Conservation (phyloP, 2,797 vertebrate genomes). For the Acipenser ruthenus region DNA sequence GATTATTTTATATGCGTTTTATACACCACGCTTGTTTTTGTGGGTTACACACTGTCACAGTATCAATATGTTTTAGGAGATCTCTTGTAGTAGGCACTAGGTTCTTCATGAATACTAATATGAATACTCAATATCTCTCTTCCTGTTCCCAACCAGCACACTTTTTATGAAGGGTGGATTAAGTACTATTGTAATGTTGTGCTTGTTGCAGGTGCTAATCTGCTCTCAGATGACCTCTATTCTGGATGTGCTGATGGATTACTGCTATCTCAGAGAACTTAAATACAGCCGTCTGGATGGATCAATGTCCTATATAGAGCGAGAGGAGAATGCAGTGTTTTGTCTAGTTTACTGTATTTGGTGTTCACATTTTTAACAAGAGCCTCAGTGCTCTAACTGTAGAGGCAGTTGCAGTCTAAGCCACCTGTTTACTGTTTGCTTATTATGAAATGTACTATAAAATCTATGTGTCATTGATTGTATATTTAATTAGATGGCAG, state of each 20-base stretch:
- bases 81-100: no score
- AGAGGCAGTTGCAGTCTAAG: background rate
- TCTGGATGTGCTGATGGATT: constrained; percentile 90
- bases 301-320: constrained; percentile 74
- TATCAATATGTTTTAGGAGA: no score
- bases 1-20: no score
- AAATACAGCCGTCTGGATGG: constrained; percentile 87
- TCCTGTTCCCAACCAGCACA: no score
- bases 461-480: background rate
- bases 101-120: no score
- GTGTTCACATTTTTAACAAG: no score
- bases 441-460: background rate
- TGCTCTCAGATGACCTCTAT: constrained; percentile 97
- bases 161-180: background rate
- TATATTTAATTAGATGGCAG: background rate
- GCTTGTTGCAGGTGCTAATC: constrained; percentile 69
- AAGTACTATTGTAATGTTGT: background rate
- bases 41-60: no score
- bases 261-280: constrained; percentile 79
- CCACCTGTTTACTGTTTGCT: background rate
- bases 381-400: background rate
- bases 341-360: no score
- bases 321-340: constrained; percentile 80
- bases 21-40: no score
- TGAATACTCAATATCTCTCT: no score